Evolutionary conservation across 2,797 vertebrate genomes (phyloP).

Genomic region (Cossypha dichroa): DNA sequence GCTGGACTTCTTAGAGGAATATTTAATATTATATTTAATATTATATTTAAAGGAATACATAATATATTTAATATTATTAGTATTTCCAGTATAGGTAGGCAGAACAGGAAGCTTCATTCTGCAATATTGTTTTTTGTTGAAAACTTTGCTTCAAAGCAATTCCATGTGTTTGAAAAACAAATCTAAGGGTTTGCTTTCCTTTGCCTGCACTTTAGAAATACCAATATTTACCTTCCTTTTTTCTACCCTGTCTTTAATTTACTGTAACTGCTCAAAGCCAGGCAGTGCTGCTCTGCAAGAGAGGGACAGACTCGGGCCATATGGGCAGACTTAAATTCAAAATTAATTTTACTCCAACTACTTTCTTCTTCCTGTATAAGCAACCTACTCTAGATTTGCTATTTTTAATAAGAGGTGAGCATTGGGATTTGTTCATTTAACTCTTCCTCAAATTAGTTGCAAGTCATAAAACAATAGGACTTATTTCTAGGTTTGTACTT

Average conservation of each 20-base stretch:
- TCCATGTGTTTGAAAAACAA: neutral
- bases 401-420: neutral
- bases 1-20: neutral
- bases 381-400: neutral
- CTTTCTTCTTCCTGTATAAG: neutral
- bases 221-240: conserved; percentile 25
- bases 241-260: neutral
- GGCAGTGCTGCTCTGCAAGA: neutral
- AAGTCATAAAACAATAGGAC: neutral
- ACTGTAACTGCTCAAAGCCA: neutral
- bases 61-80: too few relatives aligned
- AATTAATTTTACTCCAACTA: neutral
- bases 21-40: too few relatives aligned
- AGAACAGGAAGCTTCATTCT: neutral
- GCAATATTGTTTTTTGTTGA: neutral
- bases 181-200: neutral
- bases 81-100: accelerated
- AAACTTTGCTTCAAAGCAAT: neutral
- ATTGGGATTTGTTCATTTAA: neutral
- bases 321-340: neutral
- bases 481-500: neutral
- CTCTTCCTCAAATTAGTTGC: neutral
- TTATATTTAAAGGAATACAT: neutral
- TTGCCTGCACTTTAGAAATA: conserved; percentile 14
- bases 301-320: accelerated